A percentile compares a stretch with the other conserved stretches of the same genome.
Conservation (phyloP, 2,797 vertebrate genomes). For the Pantherophis alleghaniensis region DNA sequence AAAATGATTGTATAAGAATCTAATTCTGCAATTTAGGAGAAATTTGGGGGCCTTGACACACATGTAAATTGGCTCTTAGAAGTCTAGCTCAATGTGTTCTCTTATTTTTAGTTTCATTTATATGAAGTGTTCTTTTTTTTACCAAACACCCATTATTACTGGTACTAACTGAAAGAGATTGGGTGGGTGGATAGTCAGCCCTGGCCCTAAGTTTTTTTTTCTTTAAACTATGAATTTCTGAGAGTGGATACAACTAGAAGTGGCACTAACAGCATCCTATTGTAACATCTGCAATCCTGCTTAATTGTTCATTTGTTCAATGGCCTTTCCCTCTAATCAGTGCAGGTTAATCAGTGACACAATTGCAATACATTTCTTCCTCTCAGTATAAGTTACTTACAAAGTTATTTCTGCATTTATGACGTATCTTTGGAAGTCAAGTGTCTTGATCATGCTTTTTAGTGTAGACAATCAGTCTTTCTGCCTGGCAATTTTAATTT, state of each 20-base stretch:
- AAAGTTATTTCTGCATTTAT: slow-evolving; percentile 6
- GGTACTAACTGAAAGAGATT: not conserved
- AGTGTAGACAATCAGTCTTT: not conserved
- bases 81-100: not conserved
- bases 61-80: not conserved
- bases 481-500: not conserved
- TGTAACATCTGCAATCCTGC: not conserved
- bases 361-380: not conserved
- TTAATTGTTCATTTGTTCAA: slow-evolving; percentile 23
- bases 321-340: slow-evolving; percentile 1
- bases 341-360: slow-evolving; percentile 4
- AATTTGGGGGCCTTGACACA: not conserved
- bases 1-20: not conserved
- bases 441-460: not conserved
- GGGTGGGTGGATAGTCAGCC: not conserved
- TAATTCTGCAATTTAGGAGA: not conserved
- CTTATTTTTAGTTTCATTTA: not conserved
- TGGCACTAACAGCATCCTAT: slow-evolving; percentile 13
- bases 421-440: not conserved
- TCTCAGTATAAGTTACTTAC: slow-evolving; percentile 11
- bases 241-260: slow-evolving; percentile 12
- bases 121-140: not conserved
- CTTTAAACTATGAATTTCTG: slow-evolving; percentile 1
- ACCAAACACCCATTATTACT: not conserved
- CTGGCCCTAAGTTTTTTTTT: not conserved